A percentile compares a stretch with the other conserved stretches of the same genome.
Conservation (phyloP, 2,113 vertebrate genomes). For the Heliornis fulica region DNA sequence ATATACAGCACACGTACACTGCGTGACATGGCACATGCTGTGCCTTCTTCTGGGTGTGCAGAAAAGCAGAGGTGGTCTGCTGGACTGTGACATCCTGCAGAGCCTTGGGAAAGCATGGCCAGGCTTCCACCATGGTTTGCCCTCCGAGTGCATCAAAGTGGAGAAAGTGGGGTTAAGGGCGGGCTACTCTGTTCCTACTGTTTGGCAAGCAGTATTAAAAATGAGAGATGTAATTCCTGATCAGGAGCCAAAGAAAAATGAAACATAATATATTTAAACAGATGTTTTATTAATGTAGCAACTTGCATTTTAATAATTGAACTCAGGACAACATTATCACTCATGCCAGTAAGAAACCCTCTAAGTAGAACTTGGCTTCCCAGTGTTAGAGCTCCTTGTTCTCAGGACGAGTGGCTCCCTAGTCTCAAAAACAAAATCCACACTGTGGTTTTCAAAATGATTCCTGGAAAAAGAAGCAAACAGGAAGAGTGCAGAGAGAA, state of each 20-base stretch:
- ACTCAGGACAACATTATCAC: not conserved
- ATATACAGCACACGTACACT: rapidly evolving
- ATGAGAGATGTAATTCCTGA: not conserved
- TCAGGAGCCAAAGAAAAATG: not conserved
- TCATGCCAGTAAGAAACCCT: not conserved
- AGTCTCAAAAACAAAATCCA: not conserved
- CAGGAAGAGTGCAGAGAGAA: not conserved
- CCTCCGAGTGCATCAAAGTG: not conserved
- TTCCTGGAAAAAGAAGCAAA: not conserved
- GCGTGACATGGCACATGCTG: rapidly evolving
- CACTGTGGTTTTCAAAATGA: not conserved
- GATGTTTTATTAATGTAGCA: not conserved
- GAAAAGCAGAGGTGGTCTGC: not conserved
- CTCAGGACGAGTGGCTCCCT: not conserved
- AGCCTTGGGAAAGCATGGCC: not conserved
- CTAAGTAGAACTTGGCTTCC: not conserved
- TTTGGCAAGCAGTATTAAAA: not conserved
- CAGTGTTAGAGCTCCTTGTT: conserved; percentile 4
- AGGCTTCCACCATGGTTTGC: not conserved
- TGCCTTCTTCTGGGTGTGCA: not conserved
- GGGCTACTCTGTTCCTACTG: not conserved
- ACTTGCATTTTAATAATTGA: not conserved
- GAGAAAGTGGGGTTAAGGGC: not conserved
- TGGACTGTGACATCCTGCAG: not conserved
- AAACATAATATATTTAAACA: not conserved